Percentiles rank a stretch among this genome's conserved stretches.
phyloP scores from a whole-genome alignment of 37 sponge, comb jelly and placozoan genomes.

The Tethya wilhelma region DNA sequence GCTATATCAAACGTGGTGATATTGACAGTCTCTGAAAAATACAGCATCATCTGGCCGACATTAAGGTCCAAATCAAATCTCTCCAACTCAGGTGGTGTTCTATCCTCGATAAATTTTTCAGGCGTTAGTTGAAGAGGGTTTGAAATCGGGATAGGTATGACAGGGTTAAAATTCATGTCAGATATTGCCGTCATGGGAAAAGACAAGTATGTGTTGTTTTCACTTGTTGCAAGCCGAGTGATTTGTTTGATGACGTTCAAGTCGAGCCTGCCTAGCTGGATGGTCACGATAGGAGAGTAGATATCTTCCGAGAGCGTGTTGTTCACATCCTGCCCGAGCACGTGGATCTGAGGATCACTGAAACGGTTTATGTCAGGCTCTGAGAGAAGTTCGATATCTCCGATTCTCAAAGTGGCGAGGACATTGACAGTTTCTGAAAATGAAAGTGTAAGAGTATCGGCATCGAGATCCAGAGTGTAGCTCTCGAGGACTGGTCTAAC shows the following conservation, averaged over 20 bases:
- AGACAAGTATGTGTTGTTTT: constrained; percentile 69
- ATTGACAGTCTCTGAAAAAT: constrained; percentile 82
- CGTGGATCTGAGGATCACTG: constrained; percentile 11
- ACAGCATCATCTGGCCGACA: constrained; percentile 51
- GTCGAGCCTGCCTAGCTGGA: constrained; percentile 66
- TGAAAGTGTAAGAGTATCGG: constrained; percentile 56
- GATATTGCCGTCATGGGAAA: constrained; percentile 34
- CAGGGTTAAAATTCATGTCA: constrained; percentile 78
- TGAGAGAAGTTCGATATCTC: constrained; percentile 54
- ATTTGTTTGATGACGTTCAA: constrained; percentile 79
- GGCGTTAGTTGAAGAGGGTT: constrained; percentile 56
- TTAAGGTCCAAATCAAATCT: constrained; percentile 80
- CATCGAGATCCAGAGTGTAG: constrained; percentile 64
- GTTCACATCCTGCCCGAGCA: constrained; percentile 23
- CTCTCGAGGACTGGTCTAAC: constrained; percentile 43
- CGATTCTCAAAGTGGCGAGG: constrained; percentile 38
- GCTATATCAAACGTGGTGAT: constrained; percentile 66
- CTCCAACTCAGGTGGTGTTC: constrained; percentile 47
- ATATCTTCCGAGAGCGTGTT: constrained; percentile 44
- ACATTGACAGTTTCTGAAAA: constrained; percentile 89
- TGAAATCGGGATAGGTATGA: constrained; percentile 25
- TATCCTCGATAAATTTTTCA: constrained; percentile 40
- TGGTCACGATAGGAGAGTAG: constrained; percentile 57
- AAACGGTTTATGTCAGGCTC: constrained; percentile 32
- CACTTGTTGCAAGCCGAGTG: constrained; percentile 56